Base-by-base conservation (phyloP, 23 tunicate species). In the Styela plicata region DNA sequence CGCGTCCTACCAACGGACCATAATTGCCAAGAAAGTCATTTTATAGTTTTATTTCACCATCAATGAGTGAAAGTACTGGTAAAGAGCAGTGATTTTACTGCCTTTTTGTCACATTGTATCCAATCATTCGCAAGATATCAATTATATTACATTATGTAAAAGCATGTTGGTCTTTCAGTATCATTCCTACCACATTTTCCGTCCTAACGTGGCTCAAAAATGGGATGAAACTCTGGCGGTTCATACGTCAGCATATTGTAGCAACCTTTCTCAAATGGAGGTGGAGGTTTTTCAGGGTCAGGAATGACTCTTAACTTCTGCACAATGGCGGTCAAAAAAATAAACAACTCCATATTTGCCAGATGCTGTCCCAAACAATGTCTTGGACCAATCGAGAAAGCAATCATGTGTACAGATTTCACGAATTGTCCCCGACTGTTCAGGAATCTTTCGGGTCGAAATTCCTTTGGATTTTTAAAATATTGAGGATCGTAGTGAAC, bases 311-410 rank as follows among this genome's bases (percentile, higher is more conserved):
- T 74, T 23, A 31, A 33, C 33, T 31, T 74, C 79, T 74, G 79
- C 23, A 74, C 52, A 23, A 74, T 74, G 23, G 24, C 53, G 19
- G 79, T 74, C 52, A 74, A 53, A 53, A 74, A 74, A 0, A 74
- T 32, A 32, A 74, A 74, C 79, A 74, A 33, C 23, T 74, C 79
- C 79, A 74, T 74, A 24, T 53, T 32, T 16, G 79, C 79, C 34
- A 74, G 79, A 21, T 74, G 79, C 33, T 74, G 53, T 18, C 79
- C 79, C 19, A 74, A 0, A 32, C 79, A 74, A 23, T 34, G 52
- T 0, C 79, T 52, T 32, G 79, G 79, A 31, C 79, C 79, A 33
- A 74, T 74, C 16, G 79, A 74, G 33, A 74, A 74, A 30, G 79
- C 53, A 25, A 74, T 74, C 20, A 74, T 53, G 1, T 74, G 19